These are phyloP conservation scores for Papilio xuthus DNA, from an alignment of 1,140 invertebrate genomes.

Conservation along the genomic window DNA sequence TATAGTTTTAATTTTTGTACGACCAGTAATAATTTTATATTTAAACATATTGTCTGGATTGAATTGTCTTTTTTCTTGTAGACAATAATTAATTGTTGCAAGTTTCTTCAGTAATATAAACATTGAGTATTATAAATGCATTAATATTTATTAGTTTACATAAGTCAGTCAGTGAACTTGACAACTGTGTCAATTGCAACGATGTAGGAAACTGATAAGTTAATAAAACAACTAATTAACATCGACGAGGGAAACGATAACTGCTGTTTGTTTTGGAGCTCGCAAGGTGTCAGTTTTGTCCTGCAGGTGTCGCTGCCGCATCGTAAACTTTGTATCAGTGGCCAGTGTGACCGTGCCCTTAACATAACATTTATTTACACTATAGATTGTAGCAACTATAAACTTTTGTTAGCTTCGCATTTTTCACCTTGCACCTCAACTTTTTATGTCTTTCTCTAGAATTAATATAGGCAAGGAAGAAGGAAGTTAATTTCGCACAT, in stretches of 20 bases:
- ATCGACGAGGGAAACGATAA: constrained; percentile 10
- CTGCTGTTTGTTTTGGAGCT: constrained; percentile 30
- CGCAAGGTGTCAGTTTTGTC: constrained; percentile 13
- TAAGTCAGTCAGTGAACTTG: neutral
- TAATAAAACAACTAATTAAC: constrained; percentile 35
- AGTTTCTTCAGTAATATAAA: constrained; percentile 1
- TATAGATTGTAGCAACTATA: neutral
- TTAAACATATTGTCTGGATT: too few relatives aligned
- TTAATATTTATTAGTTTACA: constrained; percentile 10
- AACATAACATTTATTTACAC: neutral
- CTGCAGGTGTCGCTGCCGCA: constrained; percentile 6
- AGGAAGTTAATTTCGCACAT: neutral
- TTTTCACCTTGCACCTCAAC: neutral
- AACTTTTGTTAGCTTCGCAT: neutral
- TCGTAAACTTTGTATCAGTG: constrained; percentile 9
- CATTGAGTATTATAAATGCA: neutral
- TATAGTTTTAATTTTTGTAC: too few relatives aligned
- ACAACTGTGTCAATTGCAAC: constrained; percentile 23
- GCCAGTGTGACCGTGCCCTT: neutral
- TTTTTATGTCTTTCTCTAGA: neutral
- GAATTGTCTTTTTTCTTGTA: neutral
- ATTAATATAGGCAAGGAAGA: neutral
- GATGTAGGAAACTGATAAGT: constrained; percentile 33
- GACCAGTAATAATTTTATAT: neutral
- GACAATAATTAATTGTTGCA: constrained; percentile 3